Evolutionary conservation across 2,888 invertebrate species (phyloP).

Genomic region (Drosophila flavopinicola): DNA sequence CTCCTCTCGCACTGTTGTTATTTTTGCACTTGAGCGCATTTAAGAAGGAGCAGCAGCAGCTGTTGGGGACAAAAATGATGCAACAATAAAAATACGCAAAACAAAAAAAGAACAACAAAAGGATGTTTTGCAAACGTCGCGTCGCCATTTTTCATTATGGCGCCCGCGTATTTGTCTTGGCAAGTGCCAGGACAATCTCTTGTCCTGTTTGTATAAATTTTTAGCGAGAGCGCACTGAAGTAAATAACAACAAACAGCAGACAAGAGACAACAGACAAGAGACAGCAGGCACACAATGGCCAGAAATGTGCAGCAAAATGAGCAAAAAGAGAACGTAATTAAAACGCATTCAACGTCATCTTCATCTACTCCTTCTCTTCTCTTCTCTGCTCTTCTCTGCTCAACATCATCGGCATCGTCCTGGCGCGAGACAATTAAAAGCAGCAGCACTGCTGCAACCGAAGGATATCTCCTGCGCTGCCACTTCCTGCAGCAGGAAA

Average conservation of each 20-base stretch:
- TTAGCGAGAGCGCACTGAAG: constrained; percentile 58
- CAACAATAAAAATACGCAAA: constrained; percentile 7
- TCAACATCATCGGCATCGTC: neutral
- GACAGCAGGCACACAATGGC: constrained; percentile 39
- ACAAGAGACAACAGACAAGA: constrained; percentile 19
- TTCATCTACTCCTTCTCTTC: constrained; percentile 39
- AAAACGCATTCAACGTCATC: constrained; percentile 67
- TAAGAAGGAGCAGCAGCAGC: constrained; percentile 59
- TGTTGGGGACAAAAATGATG: constrained; percentile 34
- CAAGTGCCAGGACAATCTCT: constrained; percentile 51
- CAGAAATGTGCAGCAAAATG: constrained; percentile 58
- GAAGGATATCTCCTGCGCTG: constrained; percentile 41
- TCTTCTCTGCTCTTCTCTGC: neutral
- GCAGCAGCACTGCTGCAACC: constrained; percentile 44
- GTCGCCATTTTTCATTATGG: constrained; percentile 70
- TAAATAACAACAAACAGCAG: constrained; percentile 59
- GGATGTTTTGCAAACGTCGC: constrained; percentile 43
- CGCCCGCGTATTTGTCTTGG: constrained; percentile 67
- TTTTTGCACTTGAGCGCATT: constrained; percentile 46
- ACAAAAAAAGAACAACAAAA: constrained; percentile 17
- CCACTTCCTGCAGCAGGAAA: constrained; percentile 39
- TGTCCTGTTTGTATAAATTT: constrained; percentile 51
- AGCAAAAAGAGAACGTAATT: constrained; percentile 73
- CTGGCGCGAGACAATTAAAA: constrained; percentile 64
- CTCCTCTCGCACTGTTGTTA: constrained; percentile 19